These are phyloP conservation scores for Eilema depressum DNA, from an alignment of 2,888 invertebrate species.

Conservation along the genomic window DNA sequence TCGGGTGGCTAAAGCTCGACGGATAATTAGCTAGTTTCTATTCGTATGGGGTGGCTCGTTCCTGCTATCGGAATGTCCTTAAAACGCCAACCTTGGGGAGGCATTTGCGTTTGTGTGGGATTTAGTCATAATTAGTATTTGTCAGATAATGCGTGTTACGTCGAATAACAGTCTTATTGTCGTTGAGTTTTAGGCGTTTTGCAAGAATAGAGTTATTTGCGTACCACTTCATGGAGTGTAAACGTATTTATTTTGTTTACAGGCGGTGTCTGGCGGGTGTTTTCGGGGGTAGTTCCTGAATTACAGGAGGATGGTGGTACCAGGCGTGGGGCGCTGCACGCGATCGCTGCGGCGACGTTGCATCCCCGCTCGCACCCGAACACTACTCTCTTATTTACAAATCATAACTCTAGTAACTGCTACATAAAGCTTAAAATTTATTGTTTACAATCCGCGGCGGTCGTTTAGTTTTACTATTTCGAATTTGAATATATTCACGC, in stretches of 20 bases:
- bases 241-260: slow-evolving; percentile 73
- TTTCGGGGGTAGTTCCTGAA: slow-evolving; percentile 77
- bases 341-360: slow-evolving; percentile 70
- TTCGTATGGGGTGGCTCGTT: slow-evolving; percentile 73
- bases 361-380: slow-evolving; percentile 63
- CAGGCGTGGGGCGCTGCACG: slow-evolving; percentile 82
- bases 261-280: slow-evolving; percentile 63
- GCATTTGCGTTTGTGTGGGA: slow-evolving; percentile 48
- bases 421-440: slow-evolving; percentile 67
- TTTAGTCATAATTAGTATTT: slow-evolving; percentile 59
- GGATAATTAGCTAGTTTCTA: slow-evolving; percentile 86
- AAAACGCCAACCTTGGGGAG: slow-evolving; percentile 66
- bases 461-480: slow-evolving; percentile 61
- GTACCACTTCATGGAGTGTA: slow-evolving; percentile 40
- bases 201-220: slow-evolving; percentile 52
- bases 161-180: slow-evolving; percentile 54
- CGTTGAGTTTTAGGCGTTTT: slow-evolving; percentile 59
- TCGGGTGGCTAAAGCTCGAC: slow-evolving; percentile 80
- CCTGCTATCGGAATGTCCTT: slow-evolving; percentile 71
- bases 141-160: slow-evolving; percentile 51
- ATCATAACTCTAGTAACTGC: slow-evolving; percentile 63
- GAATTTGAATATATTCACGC: slow-evolving; percentile 56
- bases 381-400: slow-evolving; percentile 59
- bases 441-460: slow-evolving; percentile 53
- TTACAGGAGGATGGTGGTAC: slow-evolving; percentile 81